Evolutionary conservation across 2,113 vertebrate genomes (phyloP), one percentile per base, ranked within the genome.

Genomic region (Colossoma macropomum): DNA sequence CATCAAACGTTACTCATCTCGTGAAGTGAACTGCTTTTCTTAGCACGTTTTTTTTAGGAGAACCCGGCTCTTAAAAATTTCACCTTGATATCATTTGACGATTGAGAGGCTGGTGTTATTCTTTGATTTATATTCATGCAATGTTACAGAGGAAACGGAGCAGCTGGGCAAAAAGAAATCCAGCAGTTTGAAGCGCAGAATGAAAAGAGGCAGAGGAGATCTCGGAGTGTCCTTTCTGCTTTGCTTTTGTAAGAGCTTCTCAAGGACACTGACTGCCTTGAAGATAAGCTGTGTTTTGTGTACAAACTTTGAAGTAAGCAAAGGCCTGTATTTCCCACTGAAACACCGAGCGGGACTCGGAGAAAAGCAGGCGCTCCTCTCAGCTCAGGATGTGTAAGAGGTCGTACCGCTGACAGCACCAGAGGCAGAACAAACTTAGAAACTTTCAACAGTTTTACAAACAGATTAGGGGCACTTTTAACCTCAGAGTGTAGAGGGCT

Each of bases 381-480:
- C 3, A 30, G 59, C 41, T 65, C 28, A 72, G 28, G 21, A 12
- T n/a, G 11, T n/a, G 23, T n/a, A 23, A 15, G 63, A 56, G 41
- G 84, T 50, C 16, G 79, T 54, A 60, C 65, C 82, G 77, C 81
- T 81, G 70, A 85, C 79, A 52, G 60, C 25, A 76, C 85, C 52
- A 85, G n/a, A 32, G 48, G 10, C 30, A 30, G 30, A 23, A 59
- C 17, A 32, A 38, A 69, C 12, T 30, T 65, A 16, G 30, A 25
- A 63, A 23, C 60, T 63, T 63, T 63, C 10, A 32, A 21, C 13
- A 66, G 17, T 34, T 32, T 19, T 17, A 3, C 3, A 28, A 12
- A 28, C 16, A 52, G 50, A 52, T 66, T 66, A 27, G 3, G 9
- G 4, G 4, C 19, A 28, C n/a, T 13, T 66, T 66, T 66, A 32